Conservation (phyloP, 2,888 invertebrate species). For the Anoplius nigerrimus region DNA sequence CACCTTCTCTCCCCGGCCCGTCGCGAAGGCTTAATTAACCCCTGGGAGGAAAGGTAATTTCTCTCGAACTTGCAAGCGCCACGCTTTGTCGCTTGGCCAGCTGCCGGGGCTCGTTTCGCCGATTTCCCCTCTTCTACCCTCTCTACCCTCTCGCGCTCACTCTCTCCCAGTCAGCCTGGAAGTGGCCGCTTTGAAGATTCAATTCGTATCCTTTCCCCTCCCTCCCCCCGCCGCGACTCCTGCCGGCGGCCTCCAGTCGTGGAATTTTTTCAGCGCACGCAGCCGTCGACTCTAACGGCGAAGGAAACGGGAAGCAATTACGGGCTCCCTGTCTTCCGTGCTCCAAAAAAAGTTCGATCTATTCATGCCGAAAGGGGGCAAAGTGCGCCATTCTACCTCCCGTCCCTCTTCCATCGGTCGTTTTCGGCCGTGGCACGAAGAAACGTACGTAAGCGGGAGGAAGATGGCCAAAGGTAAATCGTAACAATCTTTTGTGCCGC, state of each 20-base stretch:
- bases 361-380: neutral
- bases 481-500: constrained; percentile 48
- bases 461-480: constrained; percentile 44
- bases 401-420: too few relatives aligned
- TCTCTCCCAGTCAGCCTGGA: too few relatives aligned
- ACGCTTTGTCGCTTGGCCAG: constrained; percentile 14
- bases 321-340: too few relatives aligned
- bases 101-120: constrained; percentile 16
- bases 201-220: constrained; percentile 3
- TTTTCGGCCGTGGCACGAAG: neutral
- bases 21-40: constrained; percentile 44
- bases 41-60: constrained; percentile 24
- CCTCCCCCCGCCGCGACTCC: too few relatives aligned
- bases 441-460: neutral
- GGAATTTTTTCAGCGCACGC: too few relatives aligned
- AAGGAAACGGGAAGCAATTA: too few relatives aligned
- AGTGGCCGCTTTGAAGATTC: neutral
- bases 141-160: neutral
- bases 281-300: too few relatives aligned
- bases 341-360: neutral
- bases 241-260: too few relatives aligned
- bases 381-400: too few relatives aligned
- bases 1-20: constrained; percentile 16
- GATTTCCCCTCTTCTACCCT: constrained; percentile 14
- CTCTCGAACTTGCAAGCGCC: too few relatives aligned